Conservation (phyloP, 2,797 vertebrate genomes). For the Cygnus olor region DNA sequence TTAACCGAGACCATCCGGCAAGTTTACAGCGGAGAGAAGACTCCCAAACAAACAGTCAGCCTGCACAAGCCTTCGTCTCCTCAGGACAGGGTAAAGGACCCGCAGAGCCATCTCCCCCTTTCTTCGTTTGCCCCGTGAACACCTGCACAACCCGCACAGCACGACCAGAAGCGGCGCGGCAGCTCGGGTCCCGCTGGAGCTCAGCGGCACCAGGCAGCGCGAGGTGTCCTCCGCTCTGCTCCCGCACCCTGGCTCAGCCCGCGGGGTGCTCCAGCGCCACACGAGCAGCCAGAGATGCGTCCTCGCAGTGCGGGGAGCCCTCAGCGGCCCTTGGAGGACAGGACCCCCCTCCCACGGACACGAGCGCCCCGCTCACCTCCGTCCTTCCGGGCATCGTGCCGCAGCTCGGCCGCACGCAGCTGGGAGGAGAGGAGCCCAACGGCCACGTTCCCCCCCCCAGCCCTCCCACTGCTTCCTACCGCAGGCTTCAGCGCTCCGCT, state of each 20-base stretch:
- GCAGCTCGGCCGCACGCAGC: neutral
- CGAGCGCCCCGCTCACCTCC: neutral
- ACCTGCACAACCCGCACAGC: neutral
- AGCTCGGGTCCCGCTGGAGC: neutral
- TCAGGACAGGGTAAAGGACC: conserved; percentile 9
- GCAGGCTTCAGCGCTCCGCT: neutral
- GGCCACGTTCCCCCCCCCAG: rapidly evolving
- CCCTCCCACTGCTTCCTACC: neutral
- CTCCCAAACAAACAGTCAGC: neutral
- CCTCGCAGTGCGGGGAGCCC: neutral
- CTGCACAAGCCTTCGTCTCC: conserved; percentile 22
- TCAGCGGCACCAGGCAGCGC: neutral
- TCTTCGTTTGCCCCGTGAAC: neutral
- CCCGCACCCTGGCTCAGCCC: neutral
- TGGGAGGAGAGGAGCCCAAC: neutral
- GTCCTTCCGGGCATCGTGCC: neutral
- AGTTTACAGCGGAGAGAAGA: conserved; percentile 15
- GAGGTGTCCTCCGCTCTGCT: neutral
- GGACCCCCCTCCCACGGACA: neutral
- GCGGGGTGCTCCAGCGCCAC: neutral
- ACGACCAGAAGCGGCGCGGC: neutral
- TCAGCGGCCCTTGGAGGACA: neutral
- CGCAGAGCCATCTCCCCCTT: conserved; percentile 15
- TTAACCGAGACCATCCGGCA: neutral
- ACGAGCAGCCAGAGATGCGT: neutral